Base-by-base conservation (phyloP, 1,140 invertebrate species). In the Scaptomyza pallida region DNA sequence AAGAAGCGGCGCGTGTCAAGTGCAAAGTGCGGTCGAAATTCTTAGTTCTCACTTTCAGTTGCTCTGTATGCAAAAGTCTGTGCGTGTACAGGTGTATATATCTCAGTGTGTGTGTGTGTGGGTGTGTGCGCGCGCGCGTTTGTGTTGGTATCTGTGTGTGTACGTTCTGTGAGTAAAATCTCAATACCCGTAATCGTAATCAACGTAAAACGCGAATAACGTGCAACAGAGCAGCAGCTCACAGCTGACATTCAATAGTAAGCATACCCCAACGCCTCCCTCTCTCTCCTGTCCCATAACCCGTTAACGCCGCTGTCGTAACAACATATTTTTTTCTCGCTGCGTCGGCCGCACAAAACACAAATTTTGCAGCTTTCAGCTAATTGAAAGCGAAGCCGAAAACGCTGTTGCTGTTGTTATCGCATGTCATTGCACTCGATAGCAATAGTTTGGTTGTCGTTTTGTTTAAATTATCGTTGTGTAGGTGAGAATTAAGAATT, bases 401-500 rank as follows among this genome's bases (percentile, higher is more conserved):
- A 45, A 44, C 50, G 59, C 50, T 61, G 45, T 21, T 59, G 52
- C 73, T 57, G 65, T 63, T 71, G 59, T 51, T 61, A 60, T 67
- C 44, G 44, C 57, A 54, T 63, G 74, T 77, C 79, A 83, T 56
- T 83, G 79, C 79, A 83, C 79, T 83, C 79, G 54, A 71, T 45
- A 59, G 33, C 33, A 54, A 60, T 70, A 75, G 48, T 47, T n/a
- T 44, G 37, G 33, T 5, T 13, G 19, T n/a, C 21, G 45, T 33
- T 26, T 23, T 23, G 9, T 56, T 43, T 21, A 21, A 48, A 41
- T 61, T 50, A 13, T 54, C 35, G 23, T 1, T 30, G 26, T 30
- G 26, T 30, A 65, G 62, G 57, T 69, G 65, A 33, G 21, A 64
- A 23, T 64, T 65, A 16, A 6, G 65, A 72, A 80, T 80, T 67